These are phyloP conservation scores for Microctonus hyperodae DNA, from an alignment of 2,888 invertebrate genomes.

Conservation along the genomic window DNA sequence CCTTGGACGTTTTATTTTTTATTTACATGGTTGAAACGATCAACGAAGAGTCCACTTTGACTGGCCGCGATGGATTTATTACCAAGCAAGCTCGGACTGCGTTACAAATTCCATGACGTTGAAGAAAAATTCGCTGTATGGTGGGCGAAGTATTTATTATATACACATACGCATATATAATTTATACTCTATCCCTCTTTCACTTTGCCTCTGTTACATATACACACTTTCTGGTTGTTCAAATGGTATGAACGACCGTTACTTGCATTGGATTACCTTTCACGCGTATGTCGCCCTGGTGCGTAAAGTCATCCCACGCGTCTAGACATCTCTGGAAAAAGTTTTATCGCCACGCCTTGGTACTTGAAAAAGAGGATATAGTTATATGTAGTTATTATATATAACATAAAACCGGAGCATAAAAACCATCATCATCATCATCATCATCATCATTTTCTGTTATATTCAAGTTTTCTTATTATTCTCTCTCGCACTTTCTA, in stretches of 20 bases:
- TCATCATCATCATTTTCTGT: not conserved
- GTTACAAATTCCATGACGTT: constrained; percentile 10
- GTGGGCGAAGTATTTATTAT: not conserved
- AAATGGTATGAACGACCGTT: not conserved
- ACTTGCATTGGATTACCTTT: not conserved
- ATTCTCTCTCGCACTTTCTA: not conserved
- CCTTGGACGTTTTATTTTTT: not conserved
- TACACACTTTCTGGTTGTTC: not conserved
- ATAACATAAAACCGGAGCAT: constrained; percentile 16
- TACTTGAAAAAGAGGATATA: not conserved
- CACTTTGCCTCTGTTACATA: not conserved
- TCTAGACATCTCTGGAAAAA: constrained; percentile 18
- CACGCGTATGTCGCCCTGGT: constrained; percentile 4
- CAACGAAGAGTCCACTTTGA: not conserved
- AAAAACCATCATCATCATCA: constrained; percentile 8
- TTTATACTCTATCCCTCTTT: not conserved
- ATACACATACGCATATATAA: not conserved
- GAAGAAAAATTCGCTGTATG: not conserved
- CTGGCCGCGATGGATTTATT: constrained; percentile 11
- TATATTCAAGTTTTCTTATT: not conserved
- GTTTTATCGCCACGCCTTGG: constrained; percentile 15
- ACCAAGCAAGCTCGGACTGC: not conserved
- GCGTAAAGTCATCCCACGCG: constrained; percentile 21
- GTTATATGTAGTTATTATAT: too few species aligned
- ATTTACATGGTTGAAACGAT: not conserved